These are phyloP conservation scores for Phyllotis vaccarum DNA, from an alignment of 2,797 vertebrate genomes.

Conservation along the genomic window DNA sequence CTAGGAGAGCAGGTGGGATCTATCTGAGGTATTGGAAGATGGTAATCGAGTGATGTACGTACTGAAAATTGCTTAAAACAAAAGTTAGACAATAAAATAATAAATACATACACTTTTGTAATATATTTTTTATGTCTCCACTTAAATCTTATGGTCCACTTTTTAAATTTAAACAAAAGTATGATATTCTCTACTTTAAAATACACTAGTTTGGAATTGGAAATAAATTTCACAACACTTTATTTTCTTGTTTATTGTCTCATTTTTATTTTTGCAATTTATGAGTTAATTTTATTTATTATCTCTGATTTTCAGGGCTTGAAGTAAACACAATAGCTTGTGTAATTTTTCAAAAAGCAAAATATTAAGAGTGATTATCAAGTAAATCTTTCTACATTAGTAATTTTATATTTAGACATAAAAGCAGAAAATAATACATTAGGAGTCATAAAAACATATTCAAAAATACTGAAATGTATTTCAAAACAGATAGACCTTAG, in stretches of 20 bases:
- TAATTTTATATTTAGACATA: neutral
- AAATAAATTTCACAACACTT: neutral
- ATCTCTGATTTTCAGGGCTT: neutral
- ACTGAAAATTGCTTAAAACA: neutral
- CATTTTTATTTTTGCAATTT: constrained; percentile 8
- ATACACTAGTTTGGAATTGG: neutral
- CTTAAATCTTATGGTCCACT: neutral
- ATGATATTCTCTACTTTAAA: neutral
- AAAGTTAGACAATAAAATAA: neutral
- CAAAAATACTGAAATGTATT: neutral
- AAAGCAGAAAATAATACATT: neutral
- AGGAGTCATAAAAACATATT: neutral
- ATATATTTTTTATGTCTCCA: neutral
- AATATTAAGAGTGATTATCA: neutral
- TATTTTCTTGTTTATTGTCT: constrained; percentile 3
- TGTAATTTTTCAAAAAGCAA: neutral
- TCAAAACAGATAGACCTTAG: constrained; percentile 22
- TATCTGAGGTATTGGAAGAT: too few relatives aligned
- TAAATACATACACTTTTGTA: neutral
- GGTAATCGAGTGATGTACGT: neutral
- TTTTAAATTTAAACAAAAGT: constrained; percentile 1
- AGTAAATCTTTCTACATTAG: neutral
- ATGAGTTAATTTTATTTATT: neutral
- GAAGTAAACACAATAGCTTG: neutral
- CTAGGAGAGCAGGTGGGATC: neutral